Base-by-base conservation (phyloP, 2,797 vertebrate genomes). In the Hirundo rustica region DNA sequence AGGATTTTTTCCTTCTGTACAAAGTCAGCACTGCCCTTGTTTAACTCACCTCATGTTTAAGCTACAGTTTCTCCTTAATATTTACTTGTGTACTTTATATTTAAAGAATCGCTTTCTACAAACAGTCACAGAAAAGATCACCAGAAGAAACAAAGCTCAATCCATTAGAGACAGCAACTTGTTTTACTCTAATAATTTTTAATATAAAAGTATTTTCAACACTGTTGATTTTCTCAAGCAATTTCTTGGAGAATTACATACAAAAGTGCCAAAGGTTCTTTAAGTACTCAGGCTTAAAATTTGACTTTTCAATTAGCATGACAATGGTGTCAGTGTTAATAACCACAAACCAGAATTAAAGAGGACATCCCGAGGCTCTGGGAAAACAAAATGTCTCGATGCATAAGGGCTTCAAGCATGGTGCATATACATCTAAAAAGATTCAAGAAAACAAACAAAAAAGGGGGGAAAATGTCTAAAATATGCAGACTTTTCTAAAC, bases 261-360 rank as follows among this genome's bases (percentile, higher is more conserved):
- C 23, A 79, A 85, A 93, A 91, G 53, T 82, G 90, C 88, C 93
- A 95, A 93, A 91, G 95, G 90, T 94, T 86, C 77, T 94, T 79
- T 89, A 93, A 87, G 88, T 93, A 87, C 30, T 89, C 64, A 40
- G 84, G 93, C 93, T 95, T 92, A 92, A 94, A 95, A 93, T 95
- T 40, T 87, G 74, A 89, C 86, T 96, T 95, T 89, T 94, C 95
- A 95, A 95, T 96, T 96, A 96, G 95, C 92, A 96, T 93, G 96
- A 96, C 95, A 95, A 96, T 95, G 79, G 93, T 94, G 92, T 96
- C 96, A 96, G 86, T 91, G 77, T 92, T 95, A 96, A 95, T 95
- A 96, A 94, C n/a, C 93, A 87, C 83, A 71, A 95, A 92, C 40
- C 48, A 94, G 93, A 87, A 89, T 91, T 94, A 95, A 91, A 92